Percentiles rank a stretch among this genome's conserved stretches.
Evolutionary conservation across 2,888 invertebrate genomes (phyloP).

Genomic region (Oxyscelio sp.): DNA sequence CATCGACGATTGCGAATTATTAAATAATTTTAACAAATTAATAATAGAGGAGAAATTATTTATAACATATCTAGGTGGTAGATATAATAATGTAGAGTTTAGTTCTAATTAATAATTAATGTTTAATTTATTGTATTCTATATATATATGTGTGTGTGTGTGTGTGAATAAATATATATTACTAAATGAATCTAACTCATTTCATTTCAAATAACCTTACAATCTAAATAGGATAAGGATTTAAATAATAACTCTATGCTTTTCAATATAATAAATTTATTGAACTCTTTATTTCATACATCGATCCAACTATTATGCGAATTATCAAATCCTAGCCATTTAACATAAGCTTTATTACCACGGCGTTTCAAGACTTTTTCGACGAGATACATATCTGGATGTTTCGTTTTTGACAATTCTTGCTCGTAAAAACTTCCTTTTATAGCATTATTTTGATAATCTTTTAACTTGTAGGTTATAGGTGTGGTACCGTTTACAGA

Average conservation of each 20-base stretch:
- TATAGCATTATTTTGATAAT: background rate
- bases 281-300: background rate
- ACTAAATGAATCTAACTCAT: too few species aligned
- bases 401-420: background rate
- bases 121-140: background rate
- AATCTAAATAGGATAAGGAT: background rate
- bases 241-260: too few species aligned
- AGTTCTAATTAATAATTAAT: too few species aligned
- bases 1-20: background rate
- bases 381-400: background rate
- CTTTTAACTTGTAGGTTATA: background rate
- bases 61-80: background rate
- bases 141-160: too few species aligned
- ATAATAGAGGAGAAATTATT: background rate
- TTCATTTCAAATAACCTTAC: background rate
- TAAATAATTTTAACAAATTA: too few species aligned
- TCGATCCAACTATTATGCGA: background rate
- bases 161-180: too few species aligned
- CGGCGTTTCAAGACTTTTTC: background rate
- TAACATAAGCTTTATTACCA: background rate
- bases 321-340: conserved; percentile 2
- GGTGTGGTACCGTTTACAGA: background rate
- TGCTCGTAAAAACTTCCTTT: background rate
- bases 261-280: too few species aligned
- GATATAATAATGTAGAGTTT: background rate